Evolutionary conservation across 2,888 invertebrate species (phyloP), one percentile per base, ranked within the genome.

Genomic region (Pyrocoelia pectoralis): DNA sequence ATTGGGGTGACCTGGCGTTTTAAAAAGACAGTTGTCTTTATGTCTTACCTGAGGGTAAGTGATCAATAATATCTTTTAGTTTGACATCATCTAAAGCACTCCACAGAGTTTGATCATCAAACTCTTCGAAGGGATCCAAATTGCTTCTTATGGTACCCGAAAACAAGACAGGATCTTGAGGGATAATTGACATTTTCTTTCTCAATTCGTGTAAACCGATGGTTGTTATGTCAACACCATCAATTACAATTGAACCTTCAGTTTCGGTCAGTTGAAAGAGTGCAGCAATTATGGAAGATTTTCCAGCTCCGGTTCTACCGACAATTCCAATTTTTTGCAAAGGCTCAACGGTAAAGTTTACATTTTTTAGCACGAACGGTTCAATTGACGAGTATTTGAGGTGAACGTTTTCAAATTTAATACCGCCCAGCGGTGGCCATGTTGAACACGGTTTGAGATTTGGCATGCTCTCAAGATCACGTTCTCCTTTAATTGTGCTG

Each of bases 141-240:
- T 96, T 97, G 75, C 90, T 90, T 1, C 96, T 84, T 84, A 97
- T 86, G 2, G 93, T 90, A 40, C 95, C 95, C 0, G 93, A 92
- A 82, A 97, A 94, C 49, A 94, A 81, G 54, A 94, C 92, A 0
- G 94, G 93, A 75, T 93, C 93, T 79, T 94, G 94, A 0, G 94
- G 93, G 55, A 94, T 94, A 74, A 94, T 94, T n/a, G 93, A 91
- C 67, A 94, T 86, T 76, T 88, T 89, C 29, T 89, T 87, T 57
- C 94, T 86, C n/a, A 94, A 84, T 76, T 91, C 86, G 73, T 90
- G 89, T 19, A 94, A 82, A 0, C 93, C 93, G 65, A 97, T 79
- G 4, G 83, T 79, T 0, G 85, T 85, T 0, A 89, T 91, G 74
- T 92, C 88, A 1, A 91, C 84, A 0, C 85, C 89, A 79, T 98